Evolutionary conservation across 2,113 vertebrate genomes (phyloP).

Genomic region (Perca schrenkii): DNA sequence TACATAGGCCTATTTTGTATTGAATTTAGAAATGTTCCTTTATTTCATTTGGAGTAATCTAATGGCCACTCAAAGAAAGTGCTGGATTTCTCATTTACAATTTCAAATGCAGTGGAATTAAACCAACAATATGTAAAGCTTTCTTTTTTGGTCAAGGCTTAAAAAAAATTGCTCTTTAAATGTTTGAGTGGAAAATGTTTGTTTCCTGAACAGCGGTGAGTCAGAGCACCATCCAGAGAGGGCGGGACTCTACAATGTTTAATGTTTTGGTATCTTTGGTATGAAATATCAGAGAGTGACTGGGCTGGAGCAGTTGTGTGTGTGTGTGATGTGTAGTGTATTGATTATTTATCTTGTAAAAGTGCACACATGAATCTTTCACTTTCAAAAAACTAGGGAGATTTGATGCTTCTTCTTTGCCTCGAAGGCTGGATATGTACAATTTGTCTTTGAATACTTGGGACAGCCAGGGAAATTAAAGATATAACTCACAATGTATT

Average conservation of each 20-base stretch:
- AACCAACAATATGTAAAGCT: not conserved
- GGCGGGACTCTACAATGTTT: slow-evolving; percentile 9
- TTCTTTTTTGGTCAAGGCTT: not conserved
- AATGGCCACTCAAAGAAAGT: not conserved
- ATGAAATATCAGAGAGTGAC: slow-evolving; percentile 29
- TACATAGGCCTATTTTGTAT: not conserved
- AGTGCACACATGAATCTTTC: slow-evolving; percentile 48
- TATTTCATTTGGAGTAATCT: not conserved
- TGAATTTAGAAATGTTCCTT: not conserved
- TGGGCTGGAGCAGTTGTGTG: not conserved
- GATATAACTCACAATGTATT: slow-evolving; percentile 46
- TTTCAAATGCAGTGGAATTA: not conserved
- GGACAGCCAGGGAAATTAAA: slow-evolving; percentile 54
- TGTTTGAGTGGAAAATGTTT: slow-evolving; percentile 28
- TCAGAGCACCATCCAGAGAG: slow-evolving; percentile 12
- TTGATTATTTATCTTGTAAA: slow-evolving; percentile 60
- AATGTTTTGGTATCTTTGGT: slow-evolving; percentile 37
- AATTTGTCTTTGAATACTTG: slow-evolving; percentile 18
- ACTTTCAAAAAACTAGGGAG: slow-evolving; percentile 19
- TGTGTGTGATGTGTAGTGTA: slow-evolving; percentile 12
- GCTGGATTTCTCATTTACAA: not conserved
- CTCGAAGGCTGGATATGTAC: slow-evolving; percentile 36
- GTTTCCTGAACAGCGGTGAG: slow-evolving; percentile 22
- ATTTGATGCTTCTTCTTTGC: slow-evolving; percentile 17
- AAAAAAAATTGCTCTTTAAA: not conserved